Evolutionary conservation across 2,797 vertebrate genomes (phyloP).

Genomic region (Tragelaphus eurycerus): DNA sequence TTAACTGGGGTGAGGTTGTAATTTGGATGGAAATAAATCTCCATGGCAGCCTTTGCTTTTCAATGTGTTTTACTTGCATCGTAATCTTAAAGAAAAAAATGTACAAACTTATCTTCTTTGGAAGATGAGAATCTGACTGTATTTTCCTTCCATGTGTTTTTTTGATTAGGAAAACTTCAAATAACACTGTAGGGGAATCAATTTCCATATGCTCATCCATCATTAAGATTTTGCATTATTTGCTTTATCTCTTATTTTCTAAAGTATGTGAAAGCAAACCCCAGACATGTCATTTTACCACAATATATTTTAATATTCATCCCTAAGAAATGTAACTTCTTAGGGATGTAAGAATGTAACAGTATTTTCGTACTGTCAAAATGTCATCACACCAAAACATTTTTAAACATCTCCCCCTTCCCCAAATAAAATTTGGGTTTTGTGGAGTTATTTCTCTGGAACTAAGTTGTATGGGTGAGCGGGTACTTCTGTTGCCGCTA

Average conservation of each 20-base stretch:
- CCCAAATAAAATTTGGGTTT: not conserved
- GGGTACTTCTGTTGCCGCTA: not conserved
- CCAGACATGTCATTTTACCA: not conserved
- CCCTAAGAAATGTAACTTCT: not conserved
- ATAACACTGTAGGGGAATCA: not conserved
- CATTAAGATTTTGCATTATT: not conserved
- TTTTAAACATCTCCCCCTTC: not conserved
- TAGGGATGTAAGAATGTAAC: too few relatives aligned
- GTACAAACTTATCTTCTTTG: not conserved
- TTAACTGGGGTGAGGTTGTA: not conserved
- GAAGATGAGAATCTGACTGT: not conserved
- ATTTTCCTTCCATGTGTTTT: constrained; percentile 29
- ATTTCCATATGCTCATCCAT: not conserved
- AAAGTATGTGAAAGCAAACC: not conserved
- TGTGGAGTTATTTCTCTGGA: not conserved
- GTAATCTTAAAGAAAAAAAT: not conserved
- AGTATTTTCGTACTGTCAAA: not conserved
- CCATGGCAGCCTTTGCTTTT: not conserved
- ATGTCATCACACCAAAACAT: not conserved
- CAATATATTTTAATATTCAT: not conserved
- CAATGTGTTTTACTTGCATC: not conserved
- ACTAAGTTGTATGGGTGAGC: not conserved
- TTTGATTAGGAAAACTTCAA: not conserved
- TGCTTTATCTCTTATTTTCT: not conserved
- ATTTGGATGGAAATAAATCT: constrained; percentile 38